Evolutionary conservation across 2,113 vertebrate genomes (phyloP), one percentile per base, ranked within the genome.

Genomic region (Tetrao urogallus): DNA sequence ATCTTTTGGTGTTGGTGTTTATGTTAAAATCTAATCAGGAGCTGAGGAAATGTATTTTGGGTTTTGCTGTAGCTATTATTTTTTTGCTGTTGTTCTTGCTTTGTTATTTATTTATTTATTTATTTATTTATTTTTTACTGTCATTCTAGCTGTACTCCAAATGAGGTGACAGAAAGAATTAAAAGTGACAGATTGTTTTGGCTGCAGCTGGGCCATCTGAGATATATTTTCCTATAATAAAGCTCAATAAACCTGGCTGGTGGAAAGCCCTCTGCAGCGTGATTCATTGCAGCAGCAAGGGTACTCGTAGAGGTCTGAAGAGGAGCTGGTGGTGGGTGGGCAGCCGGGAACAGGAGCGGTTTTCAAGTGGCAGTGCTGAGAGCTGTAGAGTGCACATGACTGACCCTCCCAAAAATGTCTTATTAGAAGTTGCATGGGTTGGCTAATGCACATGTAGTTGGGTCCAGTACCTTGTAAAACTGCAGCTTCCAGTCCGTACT

Each of bases 111-210:
- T 22, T 67, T 10, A 3, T 47, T 14, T 24, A 4, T 25, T 16
- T 34, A 30, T 56, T 60, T 34, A 30, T 56, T 60, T 14, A 16
- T 58, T 81, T 95, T 95, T 95, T 92, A 88, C 92, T 94, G 88
- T 97, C 92, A 89, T 82, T 32, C 28, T 79, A 84, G 89, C 93
- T 70, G 18, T 91, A 94, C 88, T 95, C 93, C 95, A 97, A 98
- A 97, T 95, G 97, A 98, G 94, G 92, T 97, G 97, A 97, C 97
- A 97, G 96, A 91, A 97, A 97, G 95, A 96, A 98, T 98, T 98
- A 98, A 98, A 98, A 98, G 97, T 97, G 97, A 98, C 96, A 96
- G 94, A 97, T 94, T 91, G 93, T 96, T 97, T 91, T 95, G 91
- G 88, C 97, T 97, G 96, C 96, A 89, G 66, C 38, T 77, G 84